A percentile compares a stretch with the other conserved stretches of the same genome.
These are phyloP conservation scores for Tinea pellionella DNA, from an alignment of 2,888 invertebrate species.

Conservation along the genomic window DNA sequence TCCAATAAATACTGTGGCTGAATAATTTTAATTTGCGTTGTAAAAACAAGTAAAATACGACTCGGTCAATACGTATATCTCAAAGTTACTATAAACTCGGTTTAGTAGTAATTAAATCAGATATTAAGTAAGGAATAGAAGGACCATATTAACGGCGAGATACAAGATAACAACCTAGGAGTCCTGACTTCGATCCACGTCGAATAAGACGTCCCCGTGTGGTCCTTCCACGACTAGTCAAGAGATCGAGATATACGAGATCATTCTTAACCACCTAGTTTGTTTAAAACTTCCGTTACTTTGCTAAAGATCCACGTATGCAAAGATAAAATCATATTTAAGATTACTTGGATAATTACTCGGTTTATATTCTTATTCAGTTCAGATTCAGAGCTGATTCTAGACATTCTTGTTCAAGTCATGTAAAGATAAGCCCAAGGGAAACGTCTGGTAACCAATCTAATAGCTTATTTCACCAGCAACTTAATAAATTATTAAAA, in stretches of 20 bases:
- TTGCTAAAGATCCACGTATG: background rate
- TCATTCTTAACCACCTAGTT: background rate
- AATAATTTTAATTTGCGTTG: no score
- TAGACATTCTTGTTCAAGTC: no score
- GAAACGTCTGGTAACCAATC: no score
- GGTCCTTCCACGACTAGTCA: slow-evolving; percentile 43
- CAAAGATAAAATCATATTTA: background rate
- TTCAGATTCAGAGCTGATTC: no score
- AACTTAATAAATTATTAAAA: no score
- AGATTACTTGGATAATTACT: background rate
- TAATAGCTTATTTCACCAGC: no score
- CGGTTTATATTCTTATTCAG: no score
- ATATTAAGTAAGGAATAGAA: background rate
- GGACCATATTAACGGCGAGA: slow-evolving; percentile 8
- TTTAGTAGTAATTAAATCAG: slow-evolving; percentile 11
- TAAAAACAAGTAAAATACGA: background rate
- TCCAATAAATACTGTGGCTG: no score
- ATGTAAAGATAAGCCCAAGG: no score
- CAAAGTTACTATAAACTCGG: background rate
- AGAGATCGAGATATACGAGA: background rate
- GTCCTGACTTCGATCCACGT: background rate
- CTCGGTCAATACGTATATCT: background rate
- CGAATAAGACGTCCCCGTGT: slow-evolving; percentile 52
- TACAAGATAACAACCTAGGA: slow-evolving; percentile 13
- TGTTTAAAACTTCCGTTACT: background rate